Evolutionary conservation across 1,140 invertebrate genomes (phyloP), one percentile per base, ranked within the genome.

Genomic region (Drosophila tani): DNA sequence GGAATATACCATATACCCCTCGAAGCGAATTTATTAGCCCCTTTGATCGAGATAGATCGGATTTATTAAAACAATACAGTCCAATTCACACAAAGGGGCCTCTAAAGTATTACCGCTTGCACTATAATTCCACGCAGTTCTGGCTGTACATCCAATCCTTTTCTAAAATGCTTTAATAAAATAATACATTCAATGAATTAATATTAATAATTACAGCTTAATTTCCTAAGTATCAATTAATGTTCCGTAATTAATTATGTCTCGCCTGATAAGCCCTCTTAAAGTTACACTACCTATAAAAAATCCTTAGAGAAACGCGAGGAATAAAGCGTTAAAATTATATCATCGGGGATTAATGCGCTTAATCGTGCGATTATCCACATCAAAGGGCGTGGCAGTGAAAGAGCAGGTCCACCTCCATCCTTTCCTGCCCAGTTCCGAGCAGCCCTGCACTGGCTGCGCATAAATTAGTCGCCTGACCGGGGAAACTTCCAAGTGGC

Each of bases 401-500:
- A 66, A 29, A 15, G 32, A 38, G 21, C 41, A 67, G 21, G 32
- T 38, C 12, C 47, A 70, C 6, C 50, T 21, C 41, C 24, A 11
- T 27, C 27, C 43, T n/a, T 19, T 19, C 27, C 17, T 17, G 58
- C 1, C 12, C 47, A 24, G 46, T 27, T 68, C 17, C 57, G 53
- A 59, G 19, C 46, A 14, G 19, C 46, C 12, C 14, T 55, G 53
- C 32, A 55, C 35, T 59, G 24, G 50, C 43, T 51, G 55, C 69
- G 79, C 79, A 81, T 81, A 81, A 82, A 82, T 82, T 82, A 82
- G 46, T 47, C 47, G 46, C 81, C 45, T 49, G 63, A 56, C 49
- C 38, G 29, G 46, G 63, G 64, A 50, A 68, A 79, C 55, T 82
- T 82, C 64, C 64, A 83, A 82, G 69, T 79, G 81, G 41, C 75